These are phyloP conservation scores for Dendrolimus pini DNA, from an alignment of 2,888 invertebrate species.

Conservation along the genomic window DNA sequence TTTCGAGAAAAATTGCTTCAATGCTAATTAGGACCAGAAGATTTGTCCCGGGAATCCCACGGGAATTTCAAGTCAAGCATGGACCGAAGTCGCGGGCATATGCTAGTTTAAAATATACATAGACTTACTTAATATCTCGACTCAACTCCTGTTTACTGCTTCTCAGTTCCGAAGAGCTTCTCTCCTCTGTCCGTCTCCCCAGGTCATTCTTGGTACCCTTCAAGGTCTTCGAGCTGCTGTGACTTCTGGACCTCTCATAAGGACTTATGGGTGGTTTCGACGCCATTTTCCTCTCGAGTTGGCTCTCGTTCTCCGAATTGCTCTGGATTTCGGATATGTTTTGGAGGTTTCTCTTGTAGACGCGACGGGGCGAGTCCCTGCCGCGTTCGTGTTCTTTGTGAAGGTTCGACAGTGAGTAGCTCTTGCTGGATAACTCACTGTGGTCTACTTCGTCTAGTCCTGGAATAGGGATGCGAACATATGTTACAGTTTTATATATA, in stretches of 20 bases:
- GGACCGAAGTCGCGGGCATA: too few relatives aligned
- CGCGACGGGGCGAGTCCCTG: slow-evolving; percentile 43
- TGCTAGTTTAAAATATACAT: slow-evolving; percentile 3
- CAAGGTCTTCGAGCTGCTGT: slow-evolving; percentile 65
- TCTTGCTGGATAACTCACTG: slow-evolving; percentile 50
- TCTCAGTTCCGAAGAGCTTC: slow-evolving; percentile 52
- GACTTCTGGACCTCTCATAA: slow-evolving; percentile 61
- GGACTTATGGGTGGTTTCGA: slow-evolving; percentile 65
- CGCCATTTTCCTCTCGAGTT: slow-evolving; percentile 39
- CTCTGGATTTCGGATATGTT: slow-evolving; percentile 75
- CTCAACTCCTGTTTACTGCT: slow-evolving; percentile 58
- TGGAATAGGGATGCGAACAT: neutral
- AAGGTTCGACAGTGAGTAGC: slow-evolving; percentile 60
- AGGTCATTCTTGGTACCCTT: slow-evolving; percentile 42
- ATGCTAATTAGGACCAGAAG: too few relatives aligned
- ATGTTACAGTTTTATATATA: too few relatives aligned
- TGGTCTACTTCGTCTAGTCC: slow-evolving; percentile 55
- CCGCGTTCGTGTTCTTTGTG: slow-evolving; percentile 43
- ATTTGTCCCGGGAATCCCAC: too few relatives aligned
- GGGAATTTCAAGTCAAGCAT: too few relatives aligned
- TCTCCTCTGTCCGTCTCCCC: slow-evolving; percentile 31
- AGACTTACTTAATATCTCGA: slow-evolving; percentile 57
- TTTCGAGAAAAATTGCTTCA: too few relatives aligned
- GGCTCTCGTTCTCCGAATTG: slow-evolving; percentile 61
- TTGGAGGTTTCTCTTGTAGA: slow-evolving; percentile 71